phyloP scores from a whole-genome alignment of 2,888 invertebrate species.

The Phlogophora meticulosa region DNA sequence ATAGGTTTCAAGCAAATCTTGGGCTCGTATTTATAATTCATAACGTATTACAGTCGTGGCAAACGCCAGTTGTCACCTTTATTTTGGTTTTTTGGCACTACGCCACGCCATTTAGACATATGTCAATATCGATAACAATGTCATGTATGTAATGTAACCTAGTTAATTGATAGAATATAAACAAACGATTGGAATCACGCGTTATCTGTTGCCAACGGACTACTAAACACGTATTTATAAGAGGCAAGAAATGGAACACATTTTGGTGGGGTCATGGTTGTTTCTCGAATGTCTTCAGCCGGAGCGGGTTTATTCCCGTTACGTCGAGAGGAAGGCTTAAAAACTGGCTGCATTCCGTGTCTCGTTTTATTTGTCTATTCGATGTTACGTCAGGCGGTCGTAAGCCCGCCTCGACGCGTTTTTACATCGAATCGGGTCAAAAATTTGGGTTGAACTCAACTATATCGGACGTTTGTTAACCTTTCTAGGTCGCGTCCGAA shows the following conservation, averaged over 20 bases:
- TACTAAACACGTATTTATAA: constrained; percentile 30
- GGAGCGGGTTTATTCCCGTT: constrained; percentile 69
- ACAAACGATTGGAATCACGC: constrained; percentile 43
- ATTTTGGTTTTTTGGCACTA: constrained; percentile 74
- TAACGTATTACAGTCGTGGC: constrained; percentile 67
- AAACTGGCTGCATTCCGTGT: constrained; percentile 81
- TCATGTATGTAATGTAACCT: constrained; percentile 44
- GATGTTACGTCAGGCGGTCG: constrained; percentile 81
- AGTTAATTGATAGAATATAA: constrained; percentile 53
- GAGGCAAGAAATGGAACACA: constrained; percentile 46
- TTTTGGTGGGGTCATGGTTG: constrained; percentile 64
- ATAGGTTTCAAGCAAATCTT: constrained; percentile 65
- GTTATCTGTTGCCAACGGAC: constrained; percentile 41
- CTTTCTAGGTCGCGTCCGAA: constrained; percentile 84
- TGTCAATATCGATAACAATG: constrained; percentile 70
- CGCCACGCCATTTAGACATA: constrained; percentile 76
- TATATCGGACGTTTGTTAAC: constrained; percentile 87
- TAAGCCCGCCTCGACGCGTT: constrained; percentile 79
- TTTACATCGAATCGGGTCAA: constrained; percentile 87
- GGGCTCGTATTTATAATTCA: constrained; percentile 66
- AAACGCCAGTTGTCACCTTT: constrained; percentile 72
- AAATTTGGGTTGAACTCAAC: constrained; percentile 86
- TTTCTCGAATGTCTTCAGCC: constrained; percentile 56
- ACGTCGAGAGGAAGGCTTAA: constrained; percentile 70
- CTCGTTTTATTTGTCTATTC: constrained; percentile 84